phyloP scores from a whole-genome alignment of 2,113 vertebrate species.

The Lampris incognitus region DNA sequence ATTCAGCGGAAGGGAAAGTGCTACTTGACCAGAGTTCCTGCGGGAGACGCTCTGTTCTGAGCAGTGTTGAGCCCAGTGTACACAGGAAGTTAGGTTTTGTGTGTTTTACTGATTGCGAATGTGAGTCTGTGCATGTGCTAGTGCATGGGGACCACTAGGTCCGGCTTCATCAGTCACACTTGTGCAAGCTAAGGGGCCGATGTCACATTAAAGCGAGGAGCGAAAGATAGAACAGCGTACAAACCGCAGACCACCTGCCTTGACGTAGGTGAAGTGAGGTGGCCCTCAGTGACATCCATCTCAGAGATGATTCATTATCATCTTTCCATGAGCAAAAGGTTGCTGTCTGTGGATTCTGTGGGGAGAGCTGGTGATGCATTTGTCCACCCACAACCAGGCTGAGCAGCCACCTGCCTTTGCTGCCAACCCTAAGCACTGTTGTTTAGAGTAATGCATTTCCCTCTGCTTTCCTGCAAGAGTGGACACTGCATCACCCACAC shows the following conservation, averaged over 20 bases:
- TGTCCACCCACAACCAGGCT: slow-evolving; percentile 51
- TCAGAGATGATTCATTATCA: slow-evolving; percentile 65
- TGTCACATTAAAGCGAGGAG: slow-evolving; percentile 56
- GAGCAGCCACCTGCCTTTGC: slow-evolving; percentile 39
- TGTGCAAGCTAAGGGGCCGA: slow-evolving; percentile 45
- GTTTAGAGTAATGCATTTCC: slow-evolving; percentile 74
- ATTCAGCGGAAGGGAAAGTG: slow-evolving; percentile 30
- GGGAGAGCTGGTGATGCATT: slow-evolving; percentile 64
- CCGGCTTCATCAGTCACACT: slow-evolving; percentile 55
- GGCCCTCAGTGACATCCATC: slow-evolving; percentile 51
- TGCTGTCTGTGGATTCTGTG: slow-evolving; percentile 53
- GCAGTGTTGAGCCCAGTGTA: slow-evolving; percentile 28
- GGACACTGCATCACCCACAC: slow-evolving; percentile 63
- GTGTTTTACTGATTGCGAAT: background rate
- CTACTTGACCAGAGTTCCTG: slow-evolving; percentile 42
- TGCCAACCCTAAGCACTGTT: slow-evolving; percentile 70
- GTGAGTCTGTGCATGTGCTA: slow-evolving; percentile 3
- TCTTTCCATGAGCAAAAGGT: slow-evolving; percentile 64
- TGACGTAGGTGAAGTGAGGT: slow-evolving; percentile 33
- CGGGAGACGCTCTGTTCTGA: slow-evolving; percentile 51
- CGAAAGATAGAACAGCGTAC: slow-evolving; percentile 53
- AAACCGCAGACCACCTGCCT: slow-evolving; percentile 66
- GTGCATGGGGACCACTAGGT: background rate
- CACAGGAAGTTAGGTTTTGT: slow-evolving; percentile 28
- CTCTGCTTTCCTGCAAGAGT: slow-evolving; percentile 58